Percentiles rank a stretch among this genome's conserved stretches.
Evolutionary conservation across 2,888 invertebrate species (phyloP).

Genomic region (Lamellibrachia satsuma): DNA sequence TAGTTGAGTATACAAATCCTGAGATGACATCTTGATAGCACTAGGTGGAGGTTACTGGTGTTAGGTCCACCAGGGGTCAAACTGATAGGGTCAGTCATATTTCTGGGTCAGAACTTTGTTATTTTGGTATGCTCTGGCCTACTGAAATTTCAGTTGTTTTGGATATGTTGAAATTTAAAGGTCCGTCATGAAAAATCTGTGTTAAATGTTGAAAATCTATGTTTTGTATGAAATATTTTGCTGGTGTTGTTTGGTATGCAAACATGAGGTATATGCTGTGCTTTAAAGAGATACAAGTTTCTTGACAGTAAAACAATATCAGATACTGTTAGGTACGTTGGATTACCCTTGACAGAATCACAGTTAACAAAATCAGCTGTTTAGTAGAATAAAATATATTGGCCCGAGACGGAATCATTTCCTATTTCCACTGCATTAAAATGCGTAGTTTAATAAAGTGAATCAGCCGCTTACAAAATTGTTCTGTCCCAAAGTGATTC

Average conservation of each 20-base stretch:
- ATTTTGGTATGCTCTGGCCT: background rate
- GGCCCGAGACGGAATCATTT: no score
- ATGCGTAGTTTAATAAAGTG: no score
- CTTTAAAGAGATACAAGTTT: background rate
- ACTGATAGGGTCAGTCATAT: background rate
- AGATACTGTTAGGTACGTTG: no score
- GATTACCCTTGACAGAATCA: no score
- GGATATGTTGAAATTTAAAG: background rate
- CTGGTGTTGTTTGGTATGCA: background rate
- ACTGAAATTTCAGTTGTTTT: background rate
- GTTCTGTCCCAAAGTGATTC: no score
- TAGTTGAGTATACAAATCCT: background rate
- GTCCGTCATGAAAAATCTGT: background rate
- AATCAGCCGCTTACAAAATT: no score
- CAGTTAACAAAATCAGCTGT: no score
- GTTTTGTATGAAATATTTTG: background rate
- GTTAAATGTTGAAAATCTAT: background rate
- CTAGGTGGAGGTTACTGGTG: background rate
- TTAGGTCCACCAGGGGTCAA: background rate
- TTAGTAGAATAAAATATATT: no score
- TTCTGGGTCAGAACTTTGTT: background rate
- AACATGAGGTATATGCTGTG: background rate
- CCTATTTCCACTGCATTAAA: no score
- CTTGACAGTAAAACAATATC: background rate
- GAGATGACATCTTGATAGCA: background rate